Evolutionary conservation across 2,888 invertebrate genomes (phyloP), one percentile per base, ranked within the genome.

Genomic region (Coleophora flavipennella): DNA sequence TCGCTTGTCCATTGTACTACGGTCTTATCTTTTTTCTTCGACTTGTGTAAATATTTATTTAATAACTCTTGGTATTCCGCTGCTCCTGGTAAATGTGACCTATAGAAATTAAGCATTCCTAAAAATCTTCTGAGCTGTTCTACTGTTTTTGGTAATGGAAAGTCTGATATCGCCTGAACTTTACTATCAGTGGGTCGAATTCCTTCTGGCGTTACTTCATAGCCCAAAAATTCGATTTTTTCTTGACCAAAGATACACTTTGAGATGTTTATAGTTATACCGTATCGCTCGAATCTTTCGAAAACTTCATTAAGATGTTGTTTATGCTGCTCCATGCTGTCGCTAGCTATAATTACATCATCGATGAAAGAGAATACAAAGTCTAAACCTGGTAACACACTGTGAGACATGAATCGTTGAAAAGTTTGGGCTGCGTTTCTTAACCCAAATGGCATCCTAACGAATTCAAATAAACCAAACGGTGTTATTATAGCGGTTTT

Each of bases 401-500:
- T 34, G 8, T 48, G 36, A 37, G 56, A 48, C 39, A 62, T 55
- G 38, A 59, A 58, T 2, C 61, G 33, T 39, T 67, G 64, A 40
- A 52, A 62, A 1, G 61, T 59, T 37, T 59, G 58, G 1, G 51
- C 55, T 0, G 65, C 62, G 33, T 66, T 67, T 0, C 55, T 38
- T 1, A 70, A 43, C 1, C 64, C 66, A 32, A 59, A 65, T 1
- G 54, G 44, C 64, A 67, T 61, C 1, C 41, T 9, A 1, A 44
- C 20, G 32, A 50, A 64, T 40, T 69, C 66, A 33, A 48, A 66
- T 0, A 62, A 39, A 0, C 65, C 62, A 38, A 62, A 61, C 0
- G 62, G 61, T 1, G 67, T 66, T 1, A 47, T 59, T 1, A 66
- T 53, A 0, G 65, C 70, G 0, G 72, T 72, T 43, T 77, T 71